phyloP scores from a whole-genome alignment of 1,140 invertebrate species.

The Alviniconcha marisindica region DNA sequence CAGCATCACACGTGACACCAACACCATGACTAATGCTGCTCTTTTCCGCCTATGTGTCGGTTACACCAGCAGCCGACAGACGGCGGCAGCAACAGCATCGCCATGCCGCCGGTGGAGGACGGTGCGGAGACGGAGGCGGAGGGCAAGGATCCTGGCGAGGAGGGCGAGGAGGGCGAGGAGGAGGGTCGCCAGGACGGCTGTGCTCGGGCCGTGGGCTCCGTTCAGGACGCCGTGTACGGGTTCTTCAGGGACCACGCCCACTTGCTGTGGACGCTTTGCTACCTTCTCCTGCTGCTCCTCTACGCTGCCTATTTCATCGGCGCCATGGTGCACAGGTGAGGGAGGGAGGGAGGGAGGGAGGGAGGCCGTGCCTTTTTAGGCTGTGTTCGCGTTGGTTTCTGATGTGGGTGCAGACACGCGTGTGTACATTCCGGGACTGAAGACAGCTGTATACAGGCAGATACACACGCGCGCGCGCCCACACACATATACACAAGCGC shows the following conservation, averaged over 20 bases:
- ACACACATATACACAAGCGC: too few species aligned
- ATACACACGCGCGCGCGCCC: too few species aligned
- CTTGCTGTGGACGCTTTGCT: conserved; percentile 26
- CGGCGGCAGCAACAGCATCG: too few species aligned
- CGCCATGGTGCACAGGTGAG: conserved; percentile 52
- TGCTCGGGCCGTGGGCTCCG: neutral
- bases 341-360: too few species aligned
- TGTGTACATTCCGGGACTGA: too few species aligned
- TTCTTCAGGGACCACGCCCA: conserved; percentile 33
- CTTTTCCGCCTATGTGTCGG: too few species aligned
- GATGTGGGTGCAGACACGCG: too few species aligned
- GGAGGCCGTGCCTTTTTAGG: neutral
- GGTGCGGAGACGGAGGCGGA: neutral
- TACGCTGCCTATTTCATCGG: conserved; percentile 56
- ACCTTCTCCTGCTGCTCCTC: conserved; percentile 39
- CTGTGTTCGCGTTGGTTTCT: too few species aligned
- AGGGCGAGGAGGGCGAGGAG: conserved; percentile 3
- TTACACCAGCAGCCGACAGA: too few species aligned
- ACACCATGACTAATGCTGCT: too few species aligned
- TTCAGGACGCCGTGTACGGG: conserved; percentile 32
- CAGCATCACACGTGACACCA: too few species aligned
- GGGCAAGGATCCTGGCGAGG: neutral
- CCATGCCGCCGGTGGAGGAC: neutral
- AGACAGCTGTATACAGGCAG: too few species aligned
- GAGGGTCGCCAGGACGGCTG: neutral